Conservation (phyloP, 2,888 invertebrate genomes). For the Epicampocera succincta region DNA sequence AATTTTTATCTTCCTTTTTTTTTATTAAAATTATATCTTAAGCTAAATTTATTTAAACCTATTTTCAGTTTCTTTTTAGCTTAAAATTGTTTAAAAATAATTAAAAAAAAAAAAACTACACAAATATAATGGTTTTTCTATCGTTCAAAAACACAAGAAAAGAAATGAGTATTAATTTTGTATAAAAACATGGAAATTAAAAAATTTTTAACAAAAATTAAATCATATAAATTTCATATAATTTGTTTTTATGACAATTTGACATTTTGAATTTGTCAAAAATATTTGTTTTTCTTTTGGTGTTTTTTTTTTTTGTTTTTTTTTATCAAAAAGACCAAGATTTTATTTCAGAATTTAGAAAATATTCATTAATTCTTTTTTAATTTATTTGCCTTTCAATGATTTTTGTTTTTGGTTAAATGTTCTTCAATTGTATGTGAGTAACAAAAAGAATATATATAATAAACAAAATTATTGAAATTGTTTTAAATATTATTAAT, state of each 20-base stretch:
- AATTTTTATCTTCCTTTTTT: not conserved
- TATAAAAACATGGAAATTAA: too few species aligned
- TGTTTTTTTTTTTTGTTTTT: too few species aligned
- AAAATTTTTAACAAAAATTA: too few species aligned
- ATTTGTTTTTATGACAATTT: too few species aligned
- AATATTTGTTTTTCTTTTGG: too few species aligned
- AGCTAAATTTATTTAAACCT: constrained; percentile 14
- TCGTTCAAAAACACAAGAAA: too few species aligned
- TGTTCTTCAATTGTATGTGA: too few species aligned
- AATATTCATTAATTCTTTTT: not conserved
- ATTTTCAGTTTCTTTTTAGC: constrained; percentile 9
- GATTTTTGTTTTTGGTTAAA: constrained; percentile 11
- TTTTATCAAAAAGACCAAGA: too few species aligned
- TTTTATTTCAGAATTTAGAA: constrained; percentile 17
- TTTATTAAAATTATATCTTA: constrained; percentile 13
- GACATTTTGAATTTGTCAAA: too few species aligned
- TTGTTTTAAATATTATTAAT: constrained; percentile 25
- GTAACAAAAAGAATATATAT: not conserved
- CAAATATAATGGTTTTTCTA: constrained; percentile 16
- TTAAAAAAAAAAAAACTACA: constrained; percentile 45
- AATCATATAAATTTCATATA: too few species aligned
- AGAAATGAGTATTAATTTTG: constrained; percentile 46
- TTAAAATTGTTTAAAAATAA: constrained; percentile 15
- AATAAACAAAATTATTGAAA: constrained; percentile 28
- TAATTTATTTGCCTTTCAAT: not conserved